These are phyloP conservation scores for Coelopa frigida DNA, from an alignment of 1,140 invertebrate species.

Conservation along the genomic window DNA sequence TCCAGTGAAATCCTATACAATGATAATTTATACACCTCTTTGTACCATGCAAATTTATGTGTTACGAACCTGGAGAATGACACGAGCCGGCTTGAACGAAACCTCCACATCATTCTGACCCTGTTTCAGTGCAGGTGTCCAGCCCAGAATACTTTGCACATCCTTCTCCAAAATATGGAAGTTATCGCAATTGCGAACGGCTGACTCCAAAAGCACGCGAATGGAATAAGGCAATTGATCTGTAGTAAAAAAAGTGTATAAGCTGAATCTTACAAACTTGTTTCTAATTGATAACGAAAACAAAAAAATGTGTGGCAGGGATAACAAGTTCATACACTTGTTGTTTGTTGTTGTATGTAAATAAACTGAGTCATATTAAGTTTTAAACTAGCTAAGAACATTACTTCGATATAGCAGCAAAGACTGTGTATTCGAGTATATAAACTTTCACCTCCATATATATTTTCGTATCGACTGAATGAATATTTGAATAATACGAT, in stretches of 20 bases:
- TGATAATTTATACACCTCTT: not conserved
- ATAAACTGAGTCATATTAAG: no score
- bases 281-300: not conserved
- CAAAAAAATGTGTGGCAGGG: no score
- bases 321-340: no score
- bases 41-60: not conserved
- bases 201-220: slow-evolving; percentile 87
- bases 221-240: slow-evolving; percentile 88
- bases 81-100: slow-evolving; percentile 90
- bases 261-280: not conserved
- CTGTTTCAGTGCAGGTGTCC: slow-evolving; percentile 65
- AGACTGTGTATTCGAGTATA: no score
- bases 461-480: no score
- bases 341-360: no score
- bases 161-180: slow-evolving; percentile 83
- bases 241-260: slow-evolving; percentile 13
- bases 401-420: no score
- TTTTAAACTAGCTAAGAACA: no score
- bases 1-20: slow-evolving; percentile 92
- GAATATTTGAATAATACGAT: no score
- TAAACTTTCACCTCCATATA: no score
- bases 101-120: slow-evolving; percentile 75
- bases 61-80: slow-evolving; percentile 76
- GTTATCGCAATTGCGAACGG: slow-evolving; percentile 92
- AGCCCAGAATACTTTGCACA: slow-evolving; percentile 86